These are phyloP conservation scores for Leucoma salicis DNA, from an alignment of 2,888 invertebrate genomes.

Conservation along the genomic window DNA sequence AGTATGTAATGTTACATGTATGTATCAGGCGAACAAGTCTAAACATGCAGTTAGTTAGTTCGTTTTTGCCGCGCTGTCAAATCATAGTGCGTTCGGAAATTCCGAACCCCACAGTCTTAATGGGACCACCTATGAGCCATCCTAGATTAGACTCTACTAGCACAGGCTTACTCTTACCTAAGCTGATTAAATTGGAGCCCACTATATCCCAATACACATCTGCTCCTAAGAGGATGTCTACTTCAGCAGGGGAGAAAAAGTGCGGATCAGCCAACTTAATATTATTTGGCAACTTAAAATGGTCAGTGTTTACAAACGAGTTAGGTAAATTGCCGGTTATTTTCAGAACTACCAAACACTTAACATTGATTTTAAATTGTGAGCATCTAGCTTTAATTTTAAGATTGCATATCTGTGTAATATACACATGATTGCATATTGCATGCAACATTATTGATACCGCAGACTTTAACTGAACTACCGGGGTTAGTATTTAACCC, in stretches of 20 bases:
- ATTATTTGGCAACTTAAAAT: not conserved
- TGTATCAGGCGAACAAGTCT: too few species aligned
- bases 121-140: not conserved
- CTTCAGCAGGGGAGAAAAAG: not conserved
- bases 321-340: not conserved
- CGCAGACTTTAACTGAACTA: not conserved
- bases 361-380: too few species aligned
- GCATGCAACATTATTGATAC: not conserved
- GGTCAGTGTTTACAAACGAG: not conserved
- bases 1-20: too few species aligned
- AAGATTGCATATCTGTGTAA: too few species aligned
- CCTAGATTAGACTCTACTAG: slow-evolving; percentile 4
- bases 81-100: too few species aligned
- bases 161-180: slow-evolving; percentile 3
- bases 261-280: not conserved
- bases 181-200: slow-evolving; percentile 2
- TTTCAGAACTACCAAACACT: too few species aligned
- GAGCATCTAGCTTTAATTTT: too few species aligned
- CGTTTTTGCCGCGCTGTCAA: too few species aligned
- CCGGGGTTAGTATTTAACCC: not conserved
- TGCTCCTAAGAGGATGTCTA: slow-evolving; percentile 9
- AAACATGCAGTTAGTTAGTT: too few species aligned
- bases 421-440: not conserved
- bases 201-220: slow-evolving; percentile 12
- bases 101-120: not conserved